These are phyloP conservation scores for Botia kubotai DNA, from an alignment of 2,797 vertebrate genomes.

Conservation along the genomic window DNA sequence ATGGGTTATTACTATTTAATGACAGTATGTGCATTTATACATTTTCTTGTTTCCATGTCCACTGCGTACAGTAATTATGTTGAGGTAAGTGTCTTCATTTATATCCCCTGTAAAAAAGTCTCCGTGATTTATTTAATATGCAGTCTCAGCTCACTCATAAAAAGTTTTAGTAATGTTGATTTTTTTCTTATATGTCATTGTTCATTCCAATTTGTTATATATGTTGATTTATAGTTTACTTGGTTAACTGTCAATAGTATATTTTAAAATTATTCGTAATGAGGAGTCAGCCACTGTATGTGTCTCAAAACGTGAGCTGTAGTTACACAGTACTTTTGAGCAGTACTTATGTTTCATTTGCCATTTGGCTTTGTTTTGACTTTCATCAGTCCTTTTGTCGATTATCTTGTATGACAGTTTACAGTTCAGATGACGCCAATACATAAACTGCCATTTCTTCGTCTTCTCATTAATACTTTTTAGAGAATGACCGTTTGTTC, in stretches of 20 bases:
- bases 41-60: constrained; percentile 31
- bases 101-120: neutral
- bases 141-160: neutral
- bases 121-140: neutral
- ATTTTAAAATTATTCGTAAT: neutral
- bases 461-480: neutral
- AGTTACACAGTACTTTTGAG: neutral
- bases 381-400: neutral
- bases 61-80: constrained; percentile 60
- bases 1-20: constrained; percentile 42
- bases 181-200: neutral
- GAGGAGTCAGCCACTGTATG: too few relatives aligned
- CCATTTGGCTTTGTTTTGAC: neutral
- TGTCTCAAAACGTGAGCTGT: too few relatives aligned
- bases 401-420: neutral
- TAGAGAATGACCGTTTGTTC: neutral
- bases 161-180: neutral
- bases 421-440: neutral
- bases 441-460: neutral
- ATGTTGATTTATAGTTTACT: neutral
- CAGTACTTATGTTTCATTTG: neutral
- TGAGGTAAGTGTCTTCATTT: constrained; percentile 66
- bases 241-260: too few relatives aligned
- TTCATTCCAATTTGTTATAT: neutral
- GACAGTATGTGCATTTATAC: neutral